Percentiles rank a stretch among this genome's conserved stretches.
These are phyloP conservation scores for Folsomia manolachei DNA, from an alignment of 2,888 invertebrate genomes.

Conservation along the genomic window DNA sequence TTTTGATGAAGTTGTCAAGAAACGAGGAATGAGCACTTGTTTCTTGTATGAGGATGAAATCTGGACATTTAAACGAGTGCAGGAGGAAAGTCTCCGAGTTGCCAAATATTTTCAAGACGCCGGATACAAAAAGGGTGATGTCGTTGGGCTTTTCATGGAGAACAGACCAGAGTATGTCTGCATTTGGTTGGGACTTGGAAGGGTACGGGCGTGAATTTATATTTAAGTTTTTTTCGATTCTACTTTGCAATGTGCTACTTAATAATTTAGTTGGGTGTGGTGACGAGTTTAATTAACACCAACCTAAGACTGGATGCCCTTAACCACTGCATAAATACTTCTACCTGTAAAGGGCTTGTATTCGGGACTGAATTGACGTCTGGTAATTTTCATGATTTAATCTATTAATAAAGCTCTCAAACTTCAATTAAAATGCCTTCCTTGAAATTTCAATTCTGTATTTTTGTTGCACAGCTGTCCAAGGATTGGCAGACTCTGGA, in stretches of 20 bases:
- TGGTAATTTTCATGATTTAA: background rate
- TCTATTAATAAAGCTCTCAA: too few relatives aligned
- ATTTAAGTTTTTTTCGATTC: background rate
- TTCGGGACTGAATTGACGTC: background rate
- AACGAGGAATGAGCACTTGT: slow-evolving; percentile 77
- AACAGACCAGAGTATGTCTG: slow-evolving; percentile 88
- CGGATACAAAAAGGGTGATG: slow-evolving; percentile 81
- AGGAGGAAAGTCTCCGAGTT: background rate
- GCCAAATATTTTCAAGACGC: slow-evolving; percentile 53
- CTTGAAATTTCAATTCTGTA: too few relatives aligned
- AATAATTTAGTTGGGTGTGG: slow-evolving; percentile 67
- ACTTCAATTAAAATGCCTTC: too few relatives aligned
- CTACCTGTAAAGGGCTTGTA: slow-evolving; percentile 68
- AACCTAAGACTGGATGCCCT: slow-evolving; percentile 81
- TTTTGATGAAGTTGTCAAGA: slow-evolving; percentile 62
- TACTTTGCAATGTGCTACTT: too few relatives aligned
- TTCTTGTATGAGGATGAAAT: slow-evolving; percentile 76
- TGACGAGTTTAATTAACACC: slow-evolving; percentile 87
- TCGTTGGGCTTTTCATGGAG: slow-evolving; percentile 85
- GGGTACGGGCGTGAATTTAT: slow-evolving; percentile 18
- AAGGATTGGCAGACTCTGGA: slow-evolving; percentile 53
- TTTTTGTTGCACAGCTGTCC: slow-evolving; percentile 9
- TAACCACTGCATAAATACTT: slow-evolving; percentile 82
- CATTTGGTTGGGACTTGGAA: slow-evolving; percentile 79
- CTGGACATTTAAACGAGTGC: slow-evolving; percentile 62